Evolutionary conservation across 64 coral and sea anemone species (phyloP), one percentile per base, ranked within the genome.

Genomic region (Anthopleura sola): DNA sequence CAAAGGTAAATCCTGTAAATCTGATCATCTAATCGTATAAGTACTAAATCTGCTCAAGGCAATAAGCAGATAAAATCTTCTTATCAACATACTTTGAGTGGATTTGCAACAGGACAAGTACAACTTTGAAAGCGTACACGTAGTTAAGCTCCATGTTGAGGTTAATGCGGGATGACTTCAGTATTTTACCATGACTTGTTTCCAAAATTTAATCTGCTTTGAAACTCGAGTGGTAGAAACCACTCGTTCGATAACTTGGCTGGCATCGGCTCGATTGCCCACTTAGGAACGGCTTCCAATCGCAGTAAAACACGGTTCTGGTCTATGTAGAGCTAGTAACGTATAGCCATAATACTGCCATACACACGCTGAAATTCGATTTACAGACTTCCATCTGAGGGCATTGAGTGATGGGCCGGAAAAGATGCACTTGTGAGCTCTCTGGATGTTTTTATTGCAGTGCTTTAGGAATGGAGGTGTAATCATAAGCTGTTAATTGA

Each of bases 311-410:
- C 58, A 62, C 37, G 38, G 76, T 33, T 79, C 76, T 79, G 76
- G 76, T 46, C 76, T 79, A 26, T 79, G 76, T 79, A 79, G 76
- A n/a, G 66, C 66, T 71, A 71, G 66, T 79, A 79, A 79, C 76
- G 39, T 48, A 79, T n/a, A 79, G 76, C 76, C 75, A 79, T 79
- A 79, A 79, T 48, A 79, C 82, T 83, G 46, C 49, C 82, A 57
- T 60, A 56, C 82, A 83, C 82, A 83, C 82, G 82, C 58, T 83
- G 82, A 83, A 83, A 83, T 83, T 83, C 82, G 82, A 83, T 83
- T 83, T 83, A 83, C 82, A 83, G 82, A 83, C 82, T 56, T 83
- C 76, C 49, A 83, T 83, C 49, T 56, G 82, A 83, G 48, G 82
- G 82, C 48, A 83, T 79, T 83, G 82, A 83, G 82, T 83, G 82